These are phyloP conservation scores for Pangasius mekongensis DNA, from an alignment of 2,797 vertebrate species.

Conservation along the genomic window DNA sequence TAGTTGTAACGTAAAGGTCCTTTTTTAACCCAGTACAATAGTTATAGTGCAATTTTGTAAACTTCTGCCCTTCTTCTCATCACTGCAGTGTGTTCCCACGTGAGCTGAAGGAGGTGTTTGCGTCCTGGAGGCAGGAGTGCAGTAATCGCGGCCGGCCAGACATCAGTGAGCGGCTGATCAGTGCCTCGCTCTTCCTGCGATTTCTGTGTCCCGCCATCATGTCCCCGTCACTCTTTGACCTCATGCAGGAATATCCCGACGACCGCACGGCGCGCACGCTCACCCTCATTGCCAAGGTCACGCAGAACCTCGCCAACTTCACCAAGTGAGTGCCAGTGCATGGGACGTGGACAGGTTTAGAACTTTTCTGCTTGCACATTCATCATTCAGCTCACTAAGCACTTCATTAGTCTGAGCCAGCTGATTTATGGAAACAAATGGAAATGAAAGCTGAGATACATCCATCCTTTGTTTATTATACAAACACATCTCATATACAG, in stretches of 20 bases:
- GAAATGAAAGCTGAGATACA: not conserved
- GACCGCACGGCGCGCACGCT: constrained; percentile 91
- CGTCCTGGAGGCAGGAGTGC: constrained; percentile 94
- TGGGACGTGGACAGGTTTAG: not conserved
- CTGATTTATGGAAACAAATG: not conserved
- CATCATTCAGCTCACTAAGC: not conserved
- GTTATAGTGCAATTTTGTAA: not conserved
- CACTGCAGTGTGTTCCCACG: constrained; percentile 87
- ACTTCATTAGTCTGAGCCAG: not conserved
- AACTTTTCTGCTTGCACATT: not conserved
- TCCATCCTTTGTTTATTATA: not conserved
- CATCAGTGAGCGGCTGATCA: constrained; percentile 92
- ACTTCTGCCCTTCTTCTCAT: not conserved
- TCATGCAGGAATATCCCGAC: constrained; percentile 93
- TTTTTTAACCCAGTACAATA: not conserved
- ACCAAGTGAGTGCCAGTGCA: constrained; percentile 76
- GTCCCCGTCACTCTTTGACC: constrained; percentile 93
- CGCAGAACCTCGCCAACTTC: constrained; percentile 97
- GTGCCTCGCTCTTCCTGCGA: constrained; percentile 91
- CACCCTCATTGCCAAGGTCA: constrained; percentile 95
- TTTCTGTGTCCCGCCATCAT: constrained; percentile 96
- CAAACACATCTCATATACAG: not conserved
- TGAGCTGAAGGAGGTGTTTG: constrained; percentile 95
- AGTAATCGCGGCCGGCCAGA: constrained; percentile 87
- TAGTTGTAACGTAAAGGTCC: not conserved